Base-by-base conservation (phyloP, 2,888 invertebrate species). In the Aleiodes leptofemur region DNA sequence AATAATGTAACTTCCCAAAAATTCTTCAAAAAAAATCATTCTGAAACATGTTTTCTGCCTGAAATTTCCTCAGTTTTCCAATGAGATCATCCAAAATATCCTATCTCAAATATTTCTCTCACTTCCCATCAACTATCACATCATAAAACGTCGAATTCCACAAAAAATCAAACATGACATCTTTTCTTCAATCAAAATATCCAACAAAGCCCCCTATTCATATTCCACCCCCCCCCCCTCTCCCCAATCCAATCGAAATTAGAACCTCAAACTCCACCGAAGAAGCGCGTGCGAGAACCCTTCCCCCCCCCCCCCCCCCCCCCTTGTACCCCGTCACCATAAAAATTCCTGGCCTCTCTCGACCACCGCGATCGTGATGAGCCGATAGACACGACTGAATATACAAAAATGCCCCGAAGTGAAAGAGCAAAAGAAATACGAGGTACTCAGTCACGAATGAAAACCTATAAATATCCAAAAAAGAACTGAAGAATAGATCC, bases 391-490 rank as follows among this genome's bases (percentile, higher is more conserved):
- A 86, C 84, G 86, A 85, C 87, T 87, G 88, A 87, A 87, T 86
- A 86, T 84, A 81, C 85, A 38, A 56, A 69, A 55, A 43, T 43
- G 43, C 81, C 83, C 51, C 43, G 43, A 43, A 38, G 43, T 13
- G 9, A 11, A 13, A 69, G 68, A 68, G 14, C 29, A 38, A 29
- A n/a, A 43, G 71, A 84, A 83, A 72, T 73, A 76, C 84, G 83
- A 84, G 83, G 81, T 84, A 83, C 85, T 85, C 82, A 83, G 84
- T 86, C 85, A 86, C 88, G 86, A 86, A 88, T 88, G 86, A 86
- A 86, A 59, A 87, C 84, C 87, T 87, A 88, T 87, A 87, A 88
- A 88, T 87, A 87, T 81, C 79, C 79, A 76, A 79, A 80, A 81
- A 76, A 81, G 82, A 82, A 81, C 82, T 79, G 73, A 69, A 73